These are phyloP conservation scores for Gallinago nigripennis DNA, from an alignment of 2,797 vertebrate species.

Conservation along the genomic window DNA sequence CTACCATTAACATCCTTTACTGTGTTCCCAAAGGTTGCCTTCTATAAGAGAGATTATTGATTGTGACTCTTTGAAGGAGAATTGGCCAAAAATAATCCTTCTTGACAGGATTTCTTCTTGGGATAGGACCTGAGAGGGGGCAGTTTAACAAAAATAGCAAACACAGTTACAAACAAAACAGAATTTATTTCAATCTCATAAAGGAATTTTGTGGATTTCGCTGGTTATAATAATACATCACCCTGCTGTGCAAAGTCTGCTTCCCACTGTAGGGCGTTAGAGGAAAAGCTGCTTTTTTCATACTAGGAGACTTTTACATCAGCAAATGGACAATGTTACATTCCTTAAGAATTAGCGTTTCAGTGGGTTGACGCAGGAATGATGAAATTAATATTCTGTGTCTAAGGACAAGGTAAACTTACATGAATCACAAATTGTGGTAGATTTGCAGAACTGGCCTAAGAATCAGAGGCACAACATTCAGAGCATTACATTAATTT, in stretches of 20 bases:
- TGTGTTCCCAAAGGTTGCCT: constrained; percentile 32
- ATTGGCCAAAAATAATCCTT: constrained; percentile 56
- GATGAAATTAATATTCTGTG: neutral
- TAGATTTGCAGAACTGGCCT: neutral
- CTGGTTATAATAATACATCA: constrained; percentile 43
- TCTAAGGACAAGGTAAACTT: neutral
- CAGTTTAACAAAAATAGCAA: constrained; percentile 49
- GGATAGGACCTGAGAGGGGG: constrained; percentile 23
- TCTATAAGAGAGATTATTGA: constrained; percentile 50
- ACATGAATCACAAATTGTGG: neutral
- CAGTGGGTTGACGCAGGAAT: neutral
- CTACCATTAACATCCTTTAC: constrained; percentile 25
- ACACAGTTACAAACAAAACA: constrained; percentile 36
- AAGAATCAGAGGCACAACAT: neutral
- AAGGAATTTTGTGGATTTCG: constrained; percentile 18
- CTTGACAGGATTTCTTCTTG: constrained; percentile 47
- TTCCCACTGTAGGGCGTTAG: neutral
- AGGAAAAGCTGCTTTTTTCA: constrained; percentile 29
- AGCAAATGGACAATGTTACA: neutral
- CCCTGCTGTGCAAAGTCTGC: constrained; percentile 36
- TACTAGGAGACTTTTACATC: constrained; percentile 1
- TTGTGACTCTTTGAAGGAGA: constrained; percentile 51
- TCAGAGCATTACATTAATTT: neutral
- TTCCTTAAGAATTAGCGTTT: constrained; percentile 8
- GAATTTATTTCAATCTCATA: constrained; percentile 42